Conservation (phyloP, 2,113 vertebrate species). For the Felis chaus region DNA sequence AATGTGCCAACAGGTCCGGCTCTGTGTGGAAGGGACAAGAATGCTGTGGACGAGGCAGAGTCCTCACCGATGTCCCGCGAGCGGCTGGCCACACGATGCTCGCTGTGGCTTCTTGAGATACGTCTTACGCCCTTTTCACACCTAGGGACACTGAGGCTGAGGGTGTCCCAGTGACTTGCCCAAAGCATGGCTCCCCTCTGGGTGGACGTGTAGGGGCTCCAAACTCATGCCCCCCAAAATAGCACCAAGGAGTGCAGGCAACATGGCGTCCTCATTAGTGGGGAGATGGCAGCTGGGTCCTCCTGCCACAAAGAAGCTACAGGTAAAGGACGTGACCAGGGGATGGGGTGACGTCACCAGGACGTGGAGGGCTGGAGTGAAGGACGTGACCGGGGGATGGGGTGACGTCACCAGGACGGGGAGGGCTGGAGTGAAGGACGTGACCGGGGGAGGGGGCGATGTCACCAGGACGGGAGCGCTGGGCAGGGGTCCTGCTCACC, state of each 20-base stretch:
- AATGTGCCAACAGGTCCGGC: too few species aligned
- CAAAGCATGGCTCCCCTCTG: fast-evolving
- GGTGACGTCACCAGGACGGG: too few species aligned
- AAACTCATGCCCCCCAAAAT: fast-evolving
- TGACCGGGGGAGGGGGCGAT: fast-evolving
- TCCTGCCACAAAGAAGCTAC: fast-evolving
- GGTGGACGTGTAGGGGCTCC: neutral
- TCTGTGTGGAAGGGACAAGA: neutral
- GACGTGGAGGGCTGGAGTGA: too few species aligned
- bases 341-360: too few species aligned
- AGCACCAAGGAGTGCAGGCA: neutral
- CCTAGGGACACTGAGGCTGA: neutral
- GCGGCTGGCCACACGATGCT: neutral
- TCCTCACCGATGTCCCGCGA: neutral
- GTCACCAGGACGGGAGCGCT: fast-evolving
- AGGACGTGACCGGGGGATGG: too few species aligned
- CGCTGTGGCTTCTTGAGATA: fast-evolving
- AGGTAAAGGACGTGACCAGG: fast-evolving
- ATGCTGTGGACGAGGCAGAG: fast-evolving
- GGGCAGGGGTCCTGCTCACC: fast-evolving
- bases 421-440: too few species aligned
- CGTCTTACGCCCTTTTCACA: fast-evolving
- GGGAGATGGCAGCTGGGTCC: fast-evolving
- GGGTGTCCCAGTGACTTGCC: fast-evolving
- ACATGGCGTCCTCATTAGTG: fast-evolving